Evolutionary conservation across 2,113 vertebrate genomes (phyloP).

Genomic region (Fregetta grallaria): DNA sequence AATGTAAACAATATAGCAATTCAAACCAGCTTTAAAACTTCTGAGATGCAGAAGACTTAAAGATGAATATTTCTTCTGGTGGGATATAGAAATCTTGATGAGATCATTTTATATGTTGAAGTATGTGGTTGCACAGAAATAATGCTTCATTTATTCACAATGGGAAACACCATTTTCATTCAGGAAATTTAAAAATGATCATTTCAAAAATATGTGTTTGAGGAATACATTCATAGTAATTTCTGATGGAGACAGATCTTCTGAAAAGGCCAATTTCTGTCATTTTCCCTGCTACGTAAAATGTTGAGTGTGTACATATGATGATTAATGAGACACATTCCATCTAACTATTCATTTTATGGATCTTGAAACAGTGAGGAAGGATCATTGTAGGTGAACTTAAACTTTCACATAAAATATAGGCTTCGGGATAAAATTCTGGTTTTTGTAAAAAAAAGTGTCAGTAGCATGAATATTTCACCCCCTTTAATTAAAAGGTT

Average conservation of each 20-base stretch:
- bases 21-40: constrained; percentile 11
- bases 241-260: background rate
- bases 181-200: background rate
- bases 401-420: background rate
- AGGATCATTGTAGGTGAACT: background rate
- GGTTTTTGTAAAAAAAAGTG: background rate
- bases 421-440: background rate
- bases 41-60: background rate
- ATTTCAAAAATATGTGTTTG: background rate
- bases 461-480: background rate
- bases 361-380: background rate
- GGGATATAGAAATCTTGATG: background rate
- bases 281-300: background rate
- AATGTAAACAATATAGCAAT: background rate
- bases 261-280: background rate
- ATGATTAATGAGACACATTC: background rate
- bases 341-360: background rate
- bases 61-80: background rate
- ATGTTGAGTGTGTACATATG: background rate
- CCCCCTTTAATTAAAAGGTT: background rate
- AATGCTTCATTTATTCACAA: background rate
- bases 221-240: background rate
- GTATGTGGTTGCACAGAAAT: background rate
- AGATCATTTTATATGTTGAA: background rate
- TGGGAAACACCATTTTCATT: background rate